These are phyloP conservation scores for Sternarchorhynchus goeldii DNA, from an alignment of 2,797 vertebrate species.

Conservation along the genomic window DNA sequence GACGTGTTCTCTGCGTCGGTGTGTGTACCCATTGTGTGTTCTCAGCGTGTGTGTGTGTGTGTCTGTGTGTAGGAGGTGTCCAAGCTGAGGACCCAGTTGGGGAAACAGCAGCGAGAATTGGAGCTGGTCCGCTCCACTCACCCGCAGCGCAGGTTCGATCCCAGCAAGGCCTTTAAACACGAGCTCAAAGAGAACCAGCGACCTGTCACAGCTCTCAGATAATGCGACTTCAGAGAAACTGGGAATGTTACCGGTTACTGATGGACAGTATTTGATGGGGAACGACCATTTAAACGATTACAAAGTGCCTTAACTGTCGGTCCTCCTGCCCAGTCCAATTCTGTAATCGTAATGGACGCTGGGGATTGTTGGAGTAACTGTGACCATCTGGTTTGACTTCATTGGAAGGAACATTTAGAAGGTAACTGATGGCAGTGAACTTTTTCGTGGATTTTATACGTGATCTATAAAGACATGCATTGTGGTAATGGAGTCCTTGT, in stretches of 20 bases:
- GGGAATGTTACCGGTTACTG: background rate
- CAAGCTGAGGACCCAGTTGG: constrained; percentile 78
- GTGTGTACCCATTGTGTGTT: too few relatives aligned
- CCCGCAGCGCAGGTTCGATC: constrained; percentile 79
- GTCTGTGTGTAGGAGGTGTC: constrained; percentile 77
- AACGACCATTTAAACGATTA: background rate
- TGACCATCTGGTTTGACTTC: too few relatives aligned
- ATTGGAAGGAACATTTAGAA: too few relatives aligned
- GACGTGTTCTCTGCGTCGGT: too few relatives aligned
- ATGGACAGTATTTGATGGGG: background rate
- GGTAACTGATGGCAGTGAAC: too few relatives aligned
- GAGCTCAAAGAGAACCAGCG: constrained; percentile 86
- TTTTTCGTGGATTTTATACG: too few relatives aligned
- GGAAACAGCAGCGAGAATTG: constrained; percentile 77
- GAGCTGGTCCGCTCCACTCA: constrained; percentile 77
- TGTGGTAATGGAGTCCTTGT: too few relatives aligned
- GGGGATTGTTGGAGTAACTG: too few relatives aligned
- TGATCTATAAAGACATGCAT: too few relatives aligned
- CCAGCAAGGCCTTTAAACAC: constrained; percentile 89
- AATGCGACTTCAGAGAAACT: constrained; percentile 72
- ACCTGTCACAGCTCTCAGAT: constrained; percentile 75
- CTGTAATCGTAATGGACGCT: too few relatives aligned
- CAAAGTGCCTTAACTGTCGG: background rate
- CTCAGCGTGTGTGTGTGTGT: constrained; percentile 5
- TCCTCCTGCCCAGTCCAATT: too few relatives aligned